These are phyloP conservation scores for Melanocharis versteri DNA, from an alignment of 2,113 vertebrate species.

Conservation along the genomic window DNA sequence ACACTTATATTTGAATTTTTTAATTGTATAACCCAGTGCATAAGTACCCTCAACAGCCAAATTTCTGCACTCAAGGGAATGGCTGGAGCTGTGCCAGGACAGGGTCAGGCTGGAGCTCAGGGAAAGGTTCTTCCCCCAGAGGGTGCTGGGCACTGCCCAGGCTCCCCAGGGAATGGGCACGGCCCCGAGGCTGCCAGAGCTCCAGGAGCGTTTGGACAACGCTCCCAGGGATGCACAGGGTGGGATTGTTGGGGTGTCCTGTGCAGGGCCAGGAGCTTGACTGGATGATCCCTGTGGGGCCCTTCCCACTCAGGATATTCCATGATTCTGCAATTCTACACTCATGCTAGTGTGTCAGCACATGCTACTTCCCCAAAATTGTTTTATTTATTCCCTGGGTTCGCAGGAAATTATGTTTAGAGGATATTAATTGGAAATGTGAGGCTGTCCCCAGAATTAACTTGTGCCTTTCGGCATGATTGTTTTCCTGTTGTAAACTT, in stretches of 20 bases:
- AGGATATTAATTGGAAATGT: background rate
- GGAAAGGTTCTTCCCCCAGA: background rate
- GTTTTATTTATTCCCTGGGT: background rate
- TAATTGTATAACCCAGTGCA: background rate
- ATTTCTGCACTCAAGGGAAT: rapidly evolving
- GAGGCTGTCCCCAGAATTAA: background rate
- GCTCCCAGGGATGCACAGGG: background rate
- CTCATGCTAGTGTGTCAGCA: background rate
- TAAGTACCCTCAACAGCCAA: background rate
- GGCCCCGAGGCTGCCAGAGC: background rate
- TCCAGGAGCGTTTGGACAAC: rapidly evolving
- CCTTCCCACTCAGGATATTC: rapidly evolving
- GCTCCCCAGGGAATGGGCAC: background rate
- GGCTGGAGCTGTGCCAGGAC: background rate
- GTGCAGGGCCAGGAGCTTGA: rapidly evolving
- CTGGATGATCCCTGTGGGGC: rapidly evolving
- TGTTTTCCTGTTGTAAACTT: background rate
- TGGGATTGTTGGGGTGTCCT: background rate
- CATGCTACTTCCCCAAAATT: background rate
- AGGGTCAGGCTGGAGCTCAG: background rate
- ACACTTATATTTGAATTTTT: background rate
- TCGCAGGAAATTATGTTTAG: background rate
- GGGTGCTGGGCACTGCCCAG: background rate
- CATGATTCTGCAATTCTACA: background rate
- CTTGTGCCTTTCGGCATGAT: background rate